Percentiles rank a stretch among this genome's conserved stretches.
Conservation (phyloP, 2,113 vertebrate species). For the Haliaeetus leucogaster region DNA sequence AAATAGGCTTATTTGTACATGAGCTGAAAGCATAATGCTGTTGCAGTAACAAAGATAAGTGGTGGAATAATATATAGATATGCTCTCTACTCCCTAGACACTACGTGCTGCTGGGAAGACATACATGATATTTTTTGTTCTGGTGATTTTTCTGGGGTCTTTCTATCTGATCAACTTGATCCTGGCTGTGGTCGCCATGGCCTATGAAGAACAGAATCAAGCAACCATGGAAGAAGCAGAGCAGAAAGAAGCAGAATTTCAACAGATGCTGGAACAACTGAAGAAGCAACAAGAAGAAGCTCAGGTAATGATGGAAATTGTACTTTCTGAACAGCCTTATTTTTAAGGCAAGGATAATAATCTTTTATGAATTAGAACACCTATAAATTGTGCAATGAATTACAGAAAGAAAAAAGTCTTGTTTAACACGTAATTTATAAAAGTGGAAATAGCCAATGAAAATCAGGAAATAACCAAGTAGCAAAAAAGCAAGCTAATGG, state of each 20-base stretch:
- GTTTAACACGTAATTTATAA: not conserved
- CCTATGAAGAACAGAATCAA: too few species aligned
- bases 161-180: too few species aligned
- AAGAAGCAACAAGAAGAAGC: slow-evolving; percentile 89
- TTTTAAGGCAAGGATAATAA: not conserved
- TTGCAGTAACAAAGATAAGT: not conserved
- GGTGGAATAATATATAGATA: not conserved
- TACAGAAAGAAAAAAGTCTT: not conserved
- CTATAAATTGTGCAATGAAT: not conserved
- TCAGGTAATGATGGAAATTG: slow-evolving; percentile 74
- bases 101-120: slow-evolving; percentile 86
- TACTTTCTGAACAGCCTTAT: not conserved
- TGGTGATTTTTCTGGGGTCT: too few species aligned
- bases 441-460: not conserved
- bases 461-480: not conserved
- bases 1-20: not conserved
- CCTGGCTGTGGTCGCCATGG: too few species aligned
- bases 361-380: not conserved
- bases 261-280: slow-evolving; percentile 89
- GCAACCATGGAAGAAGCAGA: slow-evolving; percentile 80
- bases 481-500: not conserved
- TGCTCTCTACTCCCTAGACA: slow-evolving; percentile 75
- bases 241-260: slow-evolving; percentile 92
- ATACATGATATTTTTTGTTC: slow-evolving; percentile 78
- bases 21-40: not conserved